Evolutionary conservation across 30 jellyfish, hydroid and myxozoan species (phyloP).

Genomic region (Turritopsis rubra): DNA sequence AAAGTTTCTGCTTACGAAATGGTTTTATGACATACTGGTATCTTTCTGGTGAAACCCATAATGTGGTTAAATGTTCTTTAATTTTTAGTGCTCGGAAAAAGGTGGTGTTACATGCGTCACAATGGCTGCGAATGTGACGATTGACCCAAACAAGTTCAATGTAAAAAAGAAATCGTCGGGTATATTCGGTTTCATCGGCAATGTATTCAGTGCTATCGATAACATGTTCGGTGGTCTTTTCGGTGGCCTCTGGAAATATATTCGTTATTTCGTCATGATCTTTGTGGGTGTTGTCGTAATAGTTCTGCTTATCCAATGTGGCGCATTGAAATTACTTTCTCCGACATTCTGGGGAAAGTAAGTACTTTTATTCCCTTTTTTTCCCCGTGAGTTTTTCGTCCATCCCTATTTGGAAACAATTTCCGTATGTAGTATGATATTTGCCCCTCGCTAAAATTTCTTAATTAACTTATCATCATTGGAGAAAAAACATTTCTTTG

Average conservation of each 20-base stretch:
- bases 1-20: neutral
- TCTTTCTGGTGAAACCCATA: neutral
- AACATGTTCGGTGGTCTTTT: neutral
- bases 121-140: neutral
- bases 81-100: neutral
- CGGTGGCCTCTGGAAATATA: neutral
- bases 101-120: conserved; percentile 15
- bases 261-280: neutral
- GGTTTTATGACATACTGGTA: neutral
- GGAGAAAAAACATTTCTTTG: neutral
- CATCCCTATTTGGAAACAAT: neutral
- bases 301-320: neutral
- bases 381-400: too few relatives aligned
- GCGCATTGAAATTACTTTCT: neutral
- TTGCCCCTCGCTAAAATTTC: neutral
- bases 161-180: neutral
- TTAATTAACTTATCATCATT: neutral
- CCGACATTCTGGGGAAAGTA: neutral
- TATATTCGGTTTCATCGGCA: neutral
- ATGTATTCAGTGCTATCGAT: neutral
- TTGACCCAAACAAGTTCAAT: neutral
- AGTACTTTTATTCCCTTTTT: neutral
- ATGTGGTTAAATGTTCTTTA: neutral
- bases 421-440: neutral
- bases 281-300: neutral